phyloP scores from a whole-genome alignment of 1,140 invertebrate genomes.

The Drosophila novamexicana region DNA sequence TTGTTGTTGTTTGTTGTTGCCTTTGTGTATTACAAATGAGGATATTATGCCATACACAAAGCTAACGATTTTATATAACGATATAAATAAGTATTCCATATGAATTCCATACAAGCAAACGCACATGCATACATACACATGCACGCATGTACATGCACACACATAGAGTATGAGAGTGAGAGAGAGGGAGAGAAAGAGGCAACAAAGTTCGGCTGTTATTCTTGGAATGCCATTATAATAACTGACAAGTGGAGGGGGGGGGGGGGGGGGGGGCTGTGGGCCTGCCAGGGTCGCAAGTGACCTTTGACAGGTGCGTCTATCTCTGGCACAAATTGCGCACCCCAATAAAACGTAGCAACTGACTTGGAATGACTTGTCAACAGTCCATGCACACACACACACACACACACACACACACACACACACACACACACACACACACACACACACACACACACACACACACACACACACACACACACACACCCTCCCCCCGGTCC shows the following conservation, averaged over 20 bases:
- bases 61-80: constrained; percentile 69
- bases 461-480: not conserved
- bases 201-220: constrained; percentile 31
- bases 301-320: constrained; percentile 15
- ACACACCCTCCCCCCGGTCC: not conserved
- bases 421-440: too few relatives aligned
- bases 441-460: not conserved
- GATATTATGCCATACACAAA: constrained; percentile 48
- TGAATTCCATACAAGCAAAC: not conserved
- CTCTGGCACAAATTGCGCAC: not conserved
- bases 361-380: constrained; percentile 12
- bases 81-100: constrained; percentile 22
- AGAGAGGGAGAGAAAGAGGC: not conserved
- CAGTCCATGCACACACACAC: not conserved
- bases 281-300: not conserved
- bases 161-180: not conserved
- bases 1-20: not conserved
- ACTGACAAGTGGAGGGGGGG: constrained; percentile 17
- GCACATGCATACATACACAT: not conserved
- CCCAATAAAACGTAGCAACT: constrained; percentile 9
- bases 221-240: constrained; percentile 67
- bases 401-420: too few relatives aligned
- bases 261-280: not conserved
- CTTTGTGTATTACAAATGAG: constrained; percentile 38
- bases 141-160: not conserved